Percentiles rank a stretch among this genome's conserved stretches.
phyloP scores from a whole-genome alignment of 2,797 vertebrate species.

The Amphiprion clarkii region DNA sequence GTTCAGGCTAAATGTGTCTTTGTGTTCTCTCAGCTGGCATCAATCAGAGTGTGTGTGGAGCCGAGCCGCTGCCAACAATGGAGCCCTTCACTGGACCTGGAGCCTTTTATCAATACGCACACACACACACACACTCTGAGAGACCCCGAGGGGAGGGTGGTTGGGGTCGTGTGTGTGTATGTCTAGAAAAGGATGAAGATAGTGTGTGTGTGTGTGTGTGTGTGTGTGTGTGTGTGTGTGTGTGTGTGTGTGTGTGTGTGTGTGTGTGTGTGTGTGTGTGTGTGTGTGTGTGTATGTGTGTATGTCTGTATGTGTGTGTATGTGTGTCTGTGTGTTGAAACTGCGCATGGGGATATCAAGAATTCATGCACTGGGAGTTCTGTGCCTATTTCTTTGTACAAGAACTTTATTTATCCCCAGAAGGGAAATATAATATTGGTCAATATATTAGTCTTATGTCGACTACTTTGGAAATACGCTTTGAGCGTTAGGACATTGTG shows the following conservation, averaged over 20 bases:
- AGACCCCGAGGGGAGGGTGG: slow-evolving; percentile 44
- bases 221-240: slow-evolving; percentile 33
- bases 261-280: slow-evolving; percentile 14
- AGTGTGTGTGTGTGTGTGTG: slow-evolving; percentile 13
- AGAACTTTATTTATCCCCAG: too few species aligned
- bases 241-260: slow-evolving; percentile 28
- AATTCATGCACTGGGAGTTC: not conserved
- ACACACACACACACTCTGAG: slow-evolving; percentile 46
- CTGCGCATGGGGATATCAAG: slow-evolving; percentile 14
- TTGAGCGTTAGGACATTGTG: not conserved
- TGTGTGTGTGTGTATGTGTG: slow-evolving; percentile 21
- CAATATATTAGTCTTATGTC: too few species aligned
- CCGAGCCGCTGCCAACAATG: slow-evolving; percentile 77
- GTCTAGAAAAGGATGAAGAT: slow-evolving; percentile 22
- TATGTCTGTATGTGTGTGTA: not conserved
- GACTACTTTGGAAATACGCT: not conserved
- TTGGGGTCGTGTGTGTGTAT: slow-evolving; percentile 42
- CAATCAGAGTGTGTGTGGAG: slow-evolving; percentile 84
- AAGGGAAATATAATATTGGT: too few species aligned
- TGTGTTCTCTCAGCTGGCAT: slow-evolving; percentile 90
- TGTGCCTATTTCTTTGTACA: not conserved
- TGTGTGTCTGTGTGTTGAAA: not conserved
- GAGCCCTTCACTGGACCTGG: slow-evolving; percentile 82
- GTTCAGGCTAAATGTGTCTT: slow-evolving; percentile 84
- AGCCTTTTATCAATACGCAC: slow-evolving; percentile 78